Percentiles rank a stretch among this genome's conserved stretches.
Evolutionary conservation across 2,888 invertebrate genomes (phyloP).

Genomic region (Dysmachus trigonus): DNA sequence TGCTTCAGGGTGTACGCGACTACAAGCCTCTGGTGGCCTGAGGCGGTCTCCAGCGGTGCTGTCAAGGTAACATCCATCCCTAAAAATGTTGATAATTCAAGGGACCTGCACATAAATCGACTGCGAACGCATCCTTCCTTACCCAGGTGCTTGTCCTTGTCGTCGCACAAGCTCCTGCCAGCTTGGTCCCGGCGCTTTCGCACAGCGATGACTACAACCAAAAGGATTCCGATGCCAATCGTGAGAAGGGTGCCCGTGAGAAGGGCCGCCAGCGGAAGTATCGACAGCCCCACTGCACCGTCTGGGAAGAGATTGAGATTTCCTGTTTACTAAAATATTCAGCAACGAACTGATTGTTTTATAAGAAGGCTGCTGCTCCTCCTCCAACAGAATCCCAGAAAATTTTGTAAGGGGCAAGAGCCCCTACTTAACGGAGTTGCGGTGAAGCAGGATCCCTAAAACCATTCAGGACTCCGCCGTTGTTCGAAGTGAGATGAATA

Average conservation of each 20-base stretch:
- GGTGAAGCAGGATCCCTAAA: constrained; percentile 1
- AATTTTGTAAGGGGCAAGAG: not conserved
- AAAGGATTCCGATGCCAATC: constrained; percentile 71
- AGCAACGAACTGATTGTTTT: constrained; percentile 3
- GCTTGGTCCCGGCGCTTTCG: constrained; percentile 69
- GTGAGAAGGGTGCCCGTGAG: constrained; percentile 74
- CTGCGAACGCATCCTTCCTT: not conserved
- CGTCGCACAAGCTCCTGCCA: constrained; percentile 66
- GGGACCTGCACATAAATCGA: not conserved
- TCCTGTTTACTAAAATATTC: constrained; percentile 34
- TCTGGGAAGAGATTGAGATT: constrained; percentile 63
- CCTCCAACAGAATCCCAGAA: not conserved
- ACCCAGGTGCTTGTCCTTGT: constrained; percentile 66
- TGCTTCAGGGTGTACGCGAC: constrained; percentile 87
- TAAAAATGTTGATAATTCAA: constrained; percentile 47
- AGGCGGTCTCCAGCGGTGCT: constrained; percentile 77
- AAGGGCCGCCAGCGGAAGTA: constrained; percentile 76
- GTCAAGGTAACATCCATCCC: constrained; percentile 66
- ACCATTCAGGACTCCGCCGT: not conserved
- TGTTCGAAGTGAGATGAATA: not conserved
- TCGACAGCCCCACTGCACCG: constrained; percentile 74
- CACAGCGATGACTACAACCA: constrained; percentile 73
- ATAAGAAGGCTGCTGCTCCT: constrained; percentile 10
- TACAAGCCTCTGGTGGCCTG: constrained; percentile 84
- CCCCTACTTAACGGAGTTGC: not conserved